These are phyloP conservation scores for Xenopus laevis DNA, from an alignment of 2,113 vertebrate species.

Conservation along the genomic window DNA sequence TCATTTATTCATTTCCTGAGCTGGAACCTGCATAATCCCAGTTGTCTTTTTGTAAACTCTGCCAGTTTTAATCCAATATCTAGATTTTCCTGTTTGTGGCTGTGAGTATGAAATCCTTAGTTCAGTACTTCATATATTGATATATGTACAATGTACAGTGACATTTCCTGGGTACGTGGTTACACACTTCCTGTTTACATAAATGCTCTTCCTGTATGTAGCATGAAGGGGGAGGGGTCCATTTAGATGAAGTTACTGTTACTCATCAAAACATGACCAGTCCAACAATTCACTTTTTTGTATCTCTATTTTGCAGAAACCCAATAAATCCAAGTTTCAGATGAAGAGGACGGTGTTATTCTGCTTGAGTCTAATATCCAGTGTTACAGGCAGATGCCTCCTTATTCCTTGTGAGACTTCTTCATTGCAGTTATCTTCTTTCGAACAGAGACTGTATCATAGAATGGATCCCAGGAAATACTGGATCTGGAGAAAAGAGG, in stretches of 20 bases:
- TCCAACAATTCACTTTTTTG: neutral
- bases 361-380: no score
- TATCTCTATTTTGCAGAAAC: neutral
- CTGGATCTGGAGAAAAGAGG: constrained; percentile 72
- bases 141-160: neutral
- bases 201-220: neutral
- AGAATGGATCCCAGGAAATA: constrained; percentile 91
- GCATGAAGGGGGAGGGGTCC: neutral
- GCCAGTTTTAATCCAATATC: no score
- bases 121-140: no score
- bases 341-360: neutral
- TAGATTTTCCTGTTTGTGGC: no score
- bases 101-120: no score
- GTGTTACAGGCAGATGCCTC: no score
- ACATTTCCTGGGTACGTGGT: neutral
- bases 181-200: neutral
- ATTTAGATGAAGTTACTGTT: neutral
- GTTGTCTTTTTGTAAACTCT: no score
- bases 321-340: neutral
- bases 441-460: constrained; percentile 82
- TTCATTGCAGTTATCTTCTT: constrained; percentile 88
- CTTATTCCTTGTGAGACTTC: constrained; percentile 49
- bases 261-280: neutral
- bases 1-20: neutral
- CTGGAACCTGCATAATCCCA: neutral